A percentile compares a stretch with the other conserved stretches of the same genome.
phyloP scores from a whole-genome alignment of 2,888 invertebrate genomes.

The Diadromus collaris region DNA sequence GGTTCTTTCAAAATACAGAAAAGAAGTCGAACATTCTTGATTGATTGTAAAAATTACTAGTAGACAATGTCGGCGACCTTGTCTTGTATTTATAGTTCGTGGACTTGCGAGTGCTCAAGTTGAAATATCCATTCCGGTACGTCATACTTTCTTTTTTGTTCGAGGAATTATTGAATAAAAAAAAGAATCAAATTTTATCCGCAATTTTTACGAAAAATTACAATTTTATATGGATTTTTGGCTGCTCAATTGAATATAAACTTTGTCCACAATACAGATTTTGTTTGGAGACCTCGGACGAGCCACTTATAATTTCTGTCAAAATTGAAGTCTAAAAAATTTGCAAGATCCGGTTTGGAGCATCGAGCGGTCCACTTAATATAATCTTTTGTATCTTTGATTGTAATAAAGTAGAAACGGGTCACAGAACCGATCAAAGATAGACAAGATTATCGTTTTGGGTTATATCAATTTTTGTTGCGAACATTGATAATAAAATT shows the following conservation, averaged over 20 bases:
- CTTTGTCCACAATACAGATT: background rate
- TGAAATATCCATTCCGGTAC: background rate
- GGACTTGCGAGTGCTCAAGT: background rate
- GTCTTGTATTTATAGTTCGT: conserved; percentile 47
- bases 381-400: too few species aligned
- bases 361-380: background rate
- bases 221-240: background rate
- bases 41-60: background rate
- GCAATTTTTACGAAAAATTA: background rate
- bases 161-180: background rate
- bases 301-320: background rate
- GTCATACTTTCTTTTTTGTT: conserved; percentile 1
- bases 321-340: background rate
- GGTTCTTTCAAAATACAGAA: background rate
- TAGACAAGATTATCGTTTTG: background rate
- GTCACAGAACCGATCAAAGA: too few species aligned
- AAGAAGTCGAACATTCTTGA: background rate
- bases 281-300: background rate
- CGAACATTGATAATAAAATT: background rate
- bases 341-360: background rate
- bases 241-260: background rate
- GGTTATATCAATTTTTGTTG: background rate
- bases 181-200: background rate
- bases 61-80: conserved; percentile 41
- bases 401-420: too few species aligned